Evolutionary conservation across 2,113 vertebrate genomes (phyloP).

Genomic region (Plectropomus leopardus): DNA sequence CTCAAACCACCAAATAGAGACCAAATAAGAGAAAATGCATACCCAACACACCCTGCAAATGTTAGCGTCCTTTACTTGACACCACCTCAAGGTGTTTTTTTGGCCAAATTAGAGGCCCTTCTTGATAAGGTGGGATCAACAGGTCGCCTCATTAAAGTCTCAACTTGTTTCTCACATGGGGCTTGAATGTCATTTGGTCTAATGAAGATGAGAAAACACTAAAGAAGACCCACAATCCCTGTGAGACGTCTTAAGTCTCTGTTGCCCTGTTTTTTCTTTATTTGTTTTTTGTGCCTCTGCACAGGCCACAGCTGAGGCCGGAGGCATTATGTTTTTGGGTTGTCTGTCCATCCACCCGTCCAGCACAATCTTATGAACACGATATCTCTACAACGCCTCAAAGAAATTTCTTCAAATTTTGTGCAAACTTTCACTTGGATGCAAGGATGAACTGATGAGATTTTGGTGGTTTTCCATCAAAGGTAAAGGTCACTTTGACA

Average conservation of each 20-base stretch:
- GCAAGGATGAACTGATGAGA: no score
- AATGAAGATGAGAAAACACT: constrained; percentile 45
- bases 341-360: no score
- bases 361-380: no score
- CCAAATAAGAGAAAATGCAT: neutral
- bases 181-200: constrained; percentile 37
- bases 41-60: neutral
- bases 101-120: constrained; percentile 31
- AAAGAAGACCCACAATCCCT: neutral
- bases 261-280: neutral
- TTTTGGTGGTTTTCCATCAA: no score
- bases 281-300: no score
- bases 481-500: no score
- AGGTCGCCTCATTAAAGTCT: constrained; percentile 54
- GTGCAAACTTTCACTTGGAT: no score
- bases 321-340: no score
- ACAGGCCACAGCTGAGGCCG: no score
- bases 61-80: neutral
- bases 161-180: constrained; percentile 5
- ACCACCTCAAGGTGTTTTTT: neutral
- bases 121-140: constrained; percentile 43
- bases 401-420: no score
- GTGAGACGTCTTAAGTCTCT: neutral
- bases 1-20: neutral
- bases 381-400: no score